Conservation (phyloP, 2,797 vertebrate genomes). For the Micrastur ruficollis region DNA sequence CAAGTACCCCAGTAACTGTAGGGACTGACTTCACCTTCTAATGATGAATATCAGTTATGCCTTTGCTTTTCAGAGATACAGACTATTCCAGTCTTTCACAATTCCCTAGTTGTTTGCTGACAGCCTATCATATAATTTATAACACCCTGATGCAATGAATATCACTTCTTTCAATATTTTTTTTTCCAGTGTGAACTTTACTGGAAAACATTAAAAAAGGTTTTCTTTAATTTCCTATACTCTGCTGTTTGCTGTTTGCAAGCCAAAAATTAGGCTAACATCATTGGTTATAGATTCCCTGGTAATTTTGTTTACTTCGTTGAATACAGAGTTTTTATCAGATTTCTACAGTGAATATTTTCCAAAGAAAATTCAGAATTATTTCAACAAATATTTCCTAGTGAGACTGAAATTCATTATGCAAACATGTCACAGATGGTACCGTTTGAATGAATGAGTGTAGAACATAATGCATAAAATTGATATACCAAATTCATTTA, state of each 20-base stretch:
- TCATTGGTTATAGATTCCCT: background rate
- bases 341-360: background rate
- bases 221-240: background rate
- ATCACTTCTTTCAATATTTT: background rate
- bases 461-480: background rate
- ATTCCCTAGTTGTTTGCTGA: background rate
- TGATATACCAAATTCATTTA: background rate
- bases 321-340: background rate
- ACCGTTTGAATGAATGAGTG: background rate
- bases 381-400: background rate
- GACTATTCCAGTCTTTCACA: background rate
- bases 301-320: background rate
- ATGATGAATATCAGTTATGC: background rate
- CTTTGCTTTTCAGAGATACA: background rate
- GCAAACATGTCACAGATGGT: conserved; percentile 2
- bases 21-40: background rate
- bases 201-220: background rate
- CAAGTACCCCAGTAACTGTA: background rate
- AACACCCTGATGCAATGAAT: background rate
- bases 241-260: background rate
- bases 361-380: conserved; percentile 10
- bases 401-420: background rate
- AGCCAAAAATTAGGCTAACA: background rate
- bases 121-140: background rate
- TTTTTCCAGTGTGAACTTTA: background rate